Evolutionary conservation across 2,797 vertebrate genomes (phyloP).

Genomic region (Acanthornis magna): DNA sequence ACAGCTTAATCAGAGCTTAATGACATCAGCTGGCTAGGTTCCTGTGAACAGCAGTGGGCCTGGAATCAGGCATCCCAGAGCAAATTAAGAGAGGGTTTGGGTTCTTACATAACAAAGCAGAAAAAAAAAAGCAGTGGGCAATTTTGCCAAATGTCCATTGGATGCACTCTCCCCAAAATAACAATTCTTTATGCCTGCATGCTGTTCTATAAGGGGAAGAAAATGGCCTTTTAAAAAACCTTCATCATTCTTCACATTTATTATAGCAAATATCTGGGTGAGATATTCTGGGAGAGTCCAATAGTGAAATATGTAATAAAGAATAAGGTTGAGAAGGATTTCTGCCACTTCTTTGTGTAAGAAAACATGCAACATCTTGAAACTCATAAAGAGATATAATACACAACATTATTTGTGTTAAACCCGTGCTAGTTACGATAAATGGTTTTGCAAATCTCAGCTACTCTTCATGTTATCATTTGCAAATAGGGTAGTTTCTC

Average conservation of each 20-base stretch:
- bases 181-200: neutral
- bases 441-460: neutral
- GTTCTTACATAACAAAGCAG: neutral
- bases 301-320: neutral
- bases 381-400: neutral
- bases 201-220: neutral
- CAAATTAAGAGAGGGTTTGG: neutral
- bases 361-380: neutral
- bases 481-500: neutral
- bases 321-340: neutral
- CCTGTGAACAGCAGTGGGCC: neutral
- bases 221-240: neutral
- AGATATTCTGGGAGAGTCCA: neutral
- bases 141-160: neutral
- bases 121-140: neutral
- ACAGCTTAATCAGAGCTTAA: neutral
- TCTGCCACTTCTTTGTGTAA: neutral
- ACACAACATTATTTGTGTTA: neutral
- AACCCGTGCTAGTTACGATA: neutral
- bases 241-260: neutral
- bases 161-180: neutral
- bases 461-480: neutral
- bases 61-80: neutral
- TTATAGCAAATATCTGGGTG: neutral
- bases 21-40: neutral